Evolutionary conservation across 2,797 vertebrate genomes (phyloP).

Genomic region (Gastrophryne carolinensis): DNA sequence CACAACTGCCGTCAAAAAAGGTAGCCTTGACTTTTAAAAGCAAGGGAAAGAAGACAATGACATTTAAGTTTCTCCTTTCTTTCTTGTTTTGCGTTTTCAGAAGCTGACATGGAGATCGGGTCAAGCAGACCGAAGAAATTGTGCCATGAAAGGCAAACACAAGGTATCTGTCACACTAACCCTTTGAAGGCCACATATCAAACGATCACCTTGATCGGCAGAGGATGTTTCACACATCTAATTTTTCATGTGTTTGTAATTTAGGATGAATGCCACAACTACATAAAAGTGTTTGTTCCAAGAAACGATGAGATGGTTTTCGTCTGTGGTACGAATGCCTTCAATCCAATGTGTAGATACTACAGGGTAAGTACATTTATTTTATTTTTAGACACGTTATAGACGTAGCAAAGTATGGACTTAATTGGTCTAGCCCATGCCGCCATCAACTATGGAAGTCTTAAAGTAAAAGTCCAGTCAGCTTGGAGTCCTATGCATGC

Average conservation of each 20-base stretch:
- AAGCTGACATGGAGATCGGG: slow-evolving; percentile 96
- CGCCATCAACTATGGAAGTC: no score
- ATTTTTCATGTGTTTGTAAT: slow-evolving; percentile 33
- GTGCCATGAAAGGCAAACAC: slow-evolving; percentile 97
- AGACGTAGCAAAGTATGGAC: no score
- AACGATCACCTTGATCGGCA: slow-evolving; percentile 19
- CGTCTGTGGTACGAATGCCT: slow-evolving; percentile 97
- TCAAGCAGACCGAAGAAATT: slow-evolving; percentile 89
- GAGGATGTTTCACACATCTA: slow-evolving; percentile 9
- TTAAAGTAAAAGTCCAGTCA: no score
- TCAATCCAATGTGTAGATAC: slow-evolving; percentile 98
- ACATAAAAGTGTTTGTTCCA: slow-evolving; percentile 97
- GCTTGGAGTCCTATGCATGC: no score
- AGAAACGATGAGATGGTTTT: slow-evolving; percentile 96
- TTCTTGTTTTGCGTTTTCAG: slow-evolving; percentile 69
- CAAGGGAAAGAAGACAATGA: neutral
- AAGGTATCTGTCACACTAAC: slow-evolving; percentile 71
- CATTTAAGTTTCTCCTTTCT: slow-evolving; percentile 30
- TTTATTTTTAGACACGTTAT: no score
- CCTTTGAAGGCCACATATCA: slow-evolving; percentile 19
- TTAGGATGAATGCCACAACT: slow-evolving; percentile 98
- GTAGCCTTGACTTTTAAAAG: neutral
- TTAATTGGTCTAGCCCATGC: no score
- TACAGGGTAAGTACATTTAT: slow-evolving; percentile 90
- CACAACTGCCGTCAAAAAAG: slow-evolving; percentile 1